Conservation (phyloP, 2,888 invertebrate species). For the Lamellibrachia columna region DNA sequence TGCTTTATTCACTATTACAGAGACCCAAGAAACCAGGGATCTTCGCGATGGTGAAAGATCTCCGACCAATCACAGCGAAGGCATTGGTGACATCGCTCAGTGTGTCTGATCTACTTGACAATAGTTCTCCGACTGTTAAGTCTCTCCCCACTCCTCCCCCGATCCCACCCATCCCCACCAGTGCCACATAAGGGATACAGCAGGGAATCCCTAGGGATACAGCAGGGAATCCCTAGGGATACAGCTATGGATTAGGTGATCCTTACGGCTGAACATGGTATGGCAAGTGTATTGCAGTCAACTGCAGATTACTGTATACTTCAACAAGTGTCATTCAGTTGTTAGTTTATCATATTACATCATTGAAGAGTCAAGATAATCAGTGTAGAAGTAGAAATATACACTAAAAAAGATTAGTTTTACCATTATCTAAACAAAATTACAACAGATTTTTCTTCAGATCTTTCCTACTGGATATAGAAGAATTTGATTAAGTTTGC, state of each 20-base stretch:
- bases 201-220: too few relatives aligned
- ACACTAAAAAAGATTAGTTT: neutral
- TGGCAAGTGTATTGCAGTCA: neutral
- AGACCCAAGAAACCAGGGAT: conserved; percentile 26
- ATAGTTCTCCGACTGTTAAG: conserved; percentile 31
- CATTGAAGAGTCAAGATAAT: neutral
- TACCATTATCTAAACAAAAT: neutral
- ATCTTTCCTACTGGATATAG: neutral
- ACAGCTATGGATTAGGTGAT: neutral
- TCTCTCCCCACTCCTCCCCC: conserved; percentile 32
- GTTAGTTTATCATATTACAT: neutral
- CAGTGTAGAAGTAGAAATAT: neutral
- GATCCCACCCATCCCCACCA: conserved; percentile 35
- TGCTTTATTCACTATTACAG: conserved; percentile 21
- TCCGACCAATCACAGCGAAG: conserved; percentile 33
- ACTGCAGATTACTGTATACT: neutral
- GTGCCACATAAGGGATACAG: neutral
- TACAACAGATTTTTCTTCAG: neutral
- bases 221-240: too few relatives aligned
- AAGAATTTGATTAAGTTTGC: neutral
- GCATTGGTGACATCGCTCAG: conserved; percentile 29
- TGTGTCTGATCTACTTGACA: conserved; percentile 36
- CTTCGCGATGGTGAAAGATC: conserved; percentile 25
- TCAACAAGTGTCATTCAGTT: neutral
- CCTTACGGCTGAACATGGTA: neutral